These are phyloP conservation scores for Anthoscopus minutus DNA, from an alignment of 2,113 vertebrate species.

Conservation along the genomic window DNA sequence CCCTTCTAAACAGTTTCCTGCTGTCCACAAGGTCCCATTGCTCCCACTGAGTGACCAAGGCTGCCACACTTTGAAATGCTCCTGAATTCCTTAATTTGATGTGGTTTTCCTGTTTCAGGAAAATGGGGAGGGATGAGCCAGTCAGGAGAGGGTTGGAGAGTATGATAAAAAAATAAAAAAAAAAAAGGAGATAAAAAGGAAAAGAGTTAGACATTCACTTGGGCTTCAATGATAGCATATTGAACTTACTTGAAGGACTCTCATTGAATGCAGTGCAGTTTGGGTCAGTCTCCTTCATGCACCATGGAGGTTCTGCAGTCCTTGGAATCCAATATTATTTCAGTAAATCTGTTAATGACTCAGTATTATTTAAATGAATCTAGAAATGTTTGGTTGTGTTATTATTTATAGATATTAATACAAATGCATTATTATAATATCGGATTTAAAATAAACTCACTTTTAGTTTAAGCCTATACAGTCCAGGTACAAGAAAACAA, in stretches of 20 bases:
- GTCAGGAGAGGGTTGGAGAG: background rate
- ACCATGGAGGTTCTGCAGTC: background rate
- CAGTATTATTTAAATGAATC: background rate
- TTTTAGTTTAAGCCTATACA: background rate
- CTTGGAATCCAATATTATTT: background rate
- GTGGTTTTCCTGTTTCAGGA: background rate
- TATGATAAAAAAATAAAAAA: too few species aligned
- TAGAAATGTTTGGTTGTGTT: background rate
- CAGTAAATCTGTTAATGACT: background rate
- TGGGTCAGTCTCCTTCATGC: background rate
- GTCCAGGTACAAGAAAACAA: background rate
- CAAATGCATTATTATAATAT: background rate
- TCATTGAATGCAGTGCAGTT: background rate
- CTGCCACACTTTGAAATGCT: background rate
- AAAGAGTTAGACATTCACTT: background rate
- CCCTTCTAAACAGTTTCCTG: background rate
- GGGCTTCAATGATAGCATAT: accelerated
- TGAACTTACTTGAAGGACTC: background rate
- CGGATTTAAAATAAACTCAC: background rate
- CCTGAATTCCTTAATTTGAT: background rate
- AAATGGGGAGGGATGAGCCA: background rate
- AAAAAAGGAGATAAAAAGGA: too few species aligned
- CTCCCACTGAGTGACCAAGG: background rate
- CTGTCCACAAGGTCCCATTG: accelerated
- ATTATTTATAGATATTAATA: background rate